Evolutionary conservation across 2,797 vertebrate genomes (phyloP).

Genomic region (Mus minutoides): DNA sequence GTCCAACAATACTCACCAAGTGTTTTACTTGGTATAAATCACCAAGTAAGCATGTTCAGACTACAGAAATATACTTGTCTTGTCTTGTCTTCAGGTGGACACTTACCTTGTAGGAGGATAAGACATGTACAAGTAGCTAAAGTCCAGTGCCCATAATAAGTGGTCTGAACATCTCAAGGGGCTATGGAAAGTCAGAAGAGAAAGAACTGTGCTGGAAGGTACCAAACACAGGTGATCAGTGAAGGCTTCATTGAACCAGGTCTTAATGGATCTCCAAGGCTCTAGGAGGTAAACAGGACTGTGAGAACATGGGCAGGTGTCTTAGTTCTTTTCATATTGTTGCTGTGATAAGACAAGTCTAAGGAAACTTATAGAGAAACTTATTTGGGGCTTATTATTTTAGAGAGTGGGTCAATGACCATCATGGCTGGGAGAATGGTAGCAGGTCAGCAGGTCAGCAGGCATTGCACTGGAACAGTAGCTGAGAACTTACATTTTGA

Average conservation of each 20-base stretch:
- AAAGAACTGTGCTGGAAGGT: not conserved
- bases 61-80: conserved; percentile 12
- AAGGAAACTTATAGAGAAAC: not conserved
- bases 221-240: not conserved
- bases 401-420: not conserved
- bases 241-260: conserved; percentile 10
- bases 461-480: not conserved
- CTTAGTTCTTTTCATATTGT: not conserved
- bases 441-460: not conserved
- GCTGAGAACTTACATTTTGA: not conserved
- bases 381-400: not conserved
- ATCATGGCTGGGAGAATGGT: not conserved
- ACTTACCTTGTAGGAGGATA: conserved; percentile 10
- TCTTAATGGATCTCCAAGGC: conserved; percentile 7
- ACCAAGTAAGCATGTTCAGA: not conserved
- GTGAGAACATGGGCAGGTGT: not conserved
- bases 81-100: conserved; percentile 10
- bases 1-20: not conserved
- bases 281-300: conserved; percentile 39
- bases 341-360: not conserved
- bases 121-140: conserved; percentile 28
- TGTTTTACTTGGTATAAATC: not conserved
- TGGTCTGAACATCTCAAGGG: not conserved
- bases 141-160: not conserved
- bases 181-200: not conserved